Base-by-base conservation (phyloP, 1,140 invertebrate genomes). In the Philotrypesis tridentata region DNA sequence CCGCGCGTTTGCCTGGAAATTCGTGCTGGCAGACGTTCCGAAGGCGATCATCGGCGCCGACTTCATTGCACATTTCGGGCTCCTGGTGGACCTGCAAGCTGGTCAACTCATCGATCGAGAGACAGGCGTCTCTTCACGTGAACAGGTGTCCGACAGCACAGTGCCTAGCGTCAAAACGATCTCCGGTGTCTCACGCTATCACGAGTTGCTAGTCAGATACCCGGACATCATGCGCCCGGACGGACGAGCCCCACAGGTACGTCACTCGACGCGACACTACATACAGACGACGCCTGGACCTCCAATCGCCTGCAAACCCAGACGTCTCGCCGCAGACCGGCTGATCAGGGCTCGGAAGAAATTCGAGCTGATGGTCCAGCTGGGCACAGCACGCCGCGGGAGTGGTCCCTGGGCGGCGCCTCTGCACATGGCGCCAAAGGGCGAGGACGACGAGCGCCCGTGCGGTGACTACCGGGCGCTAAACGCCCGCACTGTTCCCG, bases 21-120 rank as follows among this genome's bases (percentile, higher is more conserved):
- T 92, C 78, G 85, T 89, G 23, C 77, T 92, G 4, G 90, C 90
- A 3, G 87, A 88, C 37, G 88, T 91, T 0, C 79, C 73, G 0
- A 87, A 87, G 67, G 85, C 81, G 0, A 85, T 85, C 5, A 81
- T 85, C 17, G 81, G 81, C 12, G 84, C 70, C 0, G 80, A 84
- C 55, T 85, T 86, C 40, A 76, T 92, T 9, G 31, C 60, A 0
- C 70, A 89, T 80, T 89, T 86, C 82, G 84, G 84, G 3, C 74
- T 92, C 17, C 71, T 91, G 0, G 87, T 90, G 0, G 89, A 91
- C 83, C n/a, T 90, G 9, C 67, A 80, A 2, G 83, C 85, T 29
- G 43, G 75, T 1, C 81, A 79, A 60, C 73, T 92, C 1, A 83
- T 89, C 5, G 89, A 92, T 83, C 5, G 33, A 21, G 71, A 71